Conservation (phyloP, 2,113 vertebrate species). For the Mormyrus lacerda region DNA sequence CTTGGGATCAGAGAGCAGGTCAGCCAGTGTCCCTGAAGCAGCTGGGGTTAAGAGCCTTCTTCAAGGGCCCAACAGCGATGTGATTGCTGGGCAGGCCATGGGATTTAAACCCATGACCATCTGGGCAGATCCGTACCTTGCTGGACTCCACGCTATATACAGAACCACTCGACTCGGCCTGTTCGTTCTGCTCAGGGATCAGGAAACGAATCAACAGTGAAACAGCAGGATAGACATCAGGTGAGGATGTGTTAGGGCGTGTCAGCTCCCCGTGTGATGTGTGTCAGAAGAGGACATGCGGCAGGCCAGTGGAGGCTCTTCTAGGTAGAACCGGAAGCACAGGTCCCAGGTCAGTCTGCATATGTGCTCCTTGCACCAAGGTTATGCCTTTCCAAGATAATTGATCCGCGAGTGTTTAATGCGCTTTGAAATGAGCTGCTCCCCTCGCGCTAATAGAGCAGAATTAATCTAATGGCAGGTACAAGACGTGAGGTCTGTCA, state of each 20-base stretch:
- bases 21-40: neutral
- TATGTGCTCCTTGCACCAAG: conserved; percentile 4
- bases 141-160: neutral
- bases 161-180: neutral
- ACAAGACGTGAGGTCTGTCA: conserved; percentile 25
- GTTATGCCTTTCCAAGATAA: conserved; percentile 26
- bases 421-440: conserved; percentile 19
- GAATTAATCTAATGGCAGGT: conserved; percentile 27
- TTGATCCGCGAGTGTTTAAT: conserved; percentile 27
- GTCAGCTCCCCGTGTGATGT: neutral
- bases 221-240: neutral
- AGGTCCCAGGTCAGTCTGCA: neutral
- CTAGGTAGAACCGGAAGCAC: neutral
- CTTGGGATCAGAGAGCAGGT: neutral
- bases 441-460: conserved; percentile 21
- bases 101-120: neutral
- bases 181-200: neutral
- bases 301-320: neutral
- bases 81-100: neutral
- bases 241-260: neutral
- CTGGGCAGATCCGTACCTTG: neutral
- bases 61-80: neutral
- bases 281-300: neutral
- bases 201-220: neutral
- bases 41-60: neutral